phyloP scores from a whole-genome alignment of 2,797 vertebrate species.

The Chiroxiphia lanceolata region DNA sequence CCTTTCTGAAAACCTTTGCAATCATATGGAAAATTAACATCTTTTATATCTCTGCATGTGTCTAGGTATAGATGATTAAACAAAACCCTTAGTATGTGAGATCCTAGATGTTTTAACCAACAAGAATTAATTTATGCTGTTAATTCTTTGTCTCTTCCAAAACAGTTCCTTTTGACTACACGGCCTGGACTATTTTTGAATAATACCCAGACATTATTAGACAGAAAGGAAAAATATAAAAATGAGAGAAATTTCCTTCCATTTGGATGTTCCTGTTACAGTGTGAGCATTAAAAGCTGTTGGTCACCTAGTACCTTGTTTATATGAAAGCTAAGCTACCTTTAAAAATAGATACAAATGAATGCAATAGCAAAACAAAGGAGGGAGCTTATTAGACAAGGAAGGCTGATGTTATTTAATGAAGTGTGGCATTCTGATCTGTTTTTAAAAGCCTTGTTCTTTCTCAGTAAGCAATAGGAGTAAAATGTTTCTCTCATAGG shows the following conservation, averaged over 20 bases:
- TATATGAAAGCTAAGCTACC: background rate
- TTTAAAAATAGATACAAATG: background rate
- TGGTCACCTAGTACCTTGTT: background rate
- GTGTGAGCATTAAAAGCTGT: background rate
- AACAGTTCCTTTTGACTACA: background rate
- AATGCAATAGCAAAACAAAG: conserved; percentile 4
- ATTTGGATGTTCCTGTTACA: background rate
- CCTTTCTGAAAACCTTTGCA: background rate
- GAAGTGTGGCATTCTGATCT: conserved; percentile 17
- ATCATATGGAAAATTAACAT: background rate
- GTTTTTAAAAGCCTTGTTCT: conserved; percentile 32
- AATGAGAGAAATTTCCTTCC: background rate
- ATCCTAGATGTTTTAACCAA: background rate
- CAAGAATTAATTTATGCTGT: background rate
- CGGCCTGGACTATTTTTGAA: background rate
- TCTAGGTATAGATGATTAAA: background rate
- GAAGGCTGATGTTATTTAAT: conserved; percentile 41
- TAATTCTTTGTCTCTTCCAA: background rate
- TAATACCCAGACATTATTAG: background rate
- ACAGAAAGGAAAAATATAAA: background rate
- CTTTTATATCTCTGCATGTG: background rate
- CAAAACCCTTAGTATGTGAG: background rate
- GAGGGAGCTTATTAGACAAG: conserved; percentile 6
- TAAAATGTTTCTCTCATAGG: conserved; percentile 18
- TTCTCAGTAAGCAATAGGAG: conserved; percentile 12